Evolutionary conservation across 2,888 invertebrate species (phyloP).

Genomic region (Plebejus argus): DNA sequence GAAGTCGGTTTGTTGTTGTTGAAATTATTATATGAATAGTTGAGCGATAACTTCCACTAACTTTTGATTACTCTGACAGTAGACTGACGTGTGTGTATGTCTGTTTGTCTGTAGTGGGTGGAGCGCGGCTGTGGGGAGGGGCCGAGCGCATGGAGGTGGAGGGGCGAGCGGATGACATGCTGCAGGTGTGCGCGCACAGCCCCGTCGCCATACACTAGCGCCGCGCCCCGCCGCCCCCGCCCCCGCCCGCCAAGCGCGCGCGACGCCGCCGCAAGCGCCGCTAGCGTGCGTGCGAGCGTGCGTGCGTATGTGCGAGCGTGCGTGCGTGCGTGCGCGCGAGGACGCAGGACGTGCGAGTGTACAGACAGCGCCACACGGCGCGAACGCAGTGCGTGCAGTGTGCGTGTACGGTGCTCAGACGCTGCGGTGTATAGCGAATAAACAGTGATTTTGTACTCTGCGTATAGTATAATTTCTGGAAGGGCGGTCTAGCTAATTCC

Average conservation of each 20-base stretch:
- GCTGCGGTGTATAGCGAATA: conserved; percentile 38
- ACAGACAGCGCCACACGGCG: not conserved
- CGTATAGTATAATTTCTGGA: conserved; percentile 42
- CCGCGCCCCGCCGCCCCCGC: conserved; percentile 37
- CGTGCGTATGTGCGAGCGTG: not conserved
- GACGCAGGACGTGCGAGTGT: not conserved
- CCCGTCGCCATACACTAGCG: conserved; percentile 93
- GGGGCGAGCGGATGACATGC: conserved; percentile 82
- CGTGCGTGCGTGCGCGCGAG: not conserved
- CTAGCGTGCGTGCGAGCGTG: not conserved
- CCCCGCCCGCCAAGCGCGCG: conserved; percentile 31
- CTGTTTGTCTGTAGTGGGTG: conserved; percentile 52
- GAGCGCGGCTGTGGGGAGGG: conserved; percentile 61
- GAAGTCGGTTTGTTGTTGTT: not conserved
- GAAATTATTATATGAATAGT: not conserved
- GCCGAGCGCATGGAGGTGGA: conserved; percentile 89
- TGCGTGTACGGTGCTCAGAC: conserved; percentile 35
- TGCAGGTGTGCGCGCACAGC: conserved; percentile 91
- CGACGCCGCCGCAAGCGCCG: not conserved
- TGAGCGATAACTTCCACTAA: conserved; percentile 23
- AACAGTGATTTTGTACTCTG: conserved; percentile 44
- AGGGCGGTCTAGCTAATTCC: conserved; percentile 46
- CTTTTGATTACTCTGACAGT: conserved; percentile 31
- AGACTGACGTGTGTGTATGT: not conserved
- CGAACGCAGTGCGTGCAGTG: conserved; percentile 18